These are phyloP conservation scores for Felis chaus DNA, from an alignment of 2,113 vertebrate species.

Conservation along the genomic window DNA sequence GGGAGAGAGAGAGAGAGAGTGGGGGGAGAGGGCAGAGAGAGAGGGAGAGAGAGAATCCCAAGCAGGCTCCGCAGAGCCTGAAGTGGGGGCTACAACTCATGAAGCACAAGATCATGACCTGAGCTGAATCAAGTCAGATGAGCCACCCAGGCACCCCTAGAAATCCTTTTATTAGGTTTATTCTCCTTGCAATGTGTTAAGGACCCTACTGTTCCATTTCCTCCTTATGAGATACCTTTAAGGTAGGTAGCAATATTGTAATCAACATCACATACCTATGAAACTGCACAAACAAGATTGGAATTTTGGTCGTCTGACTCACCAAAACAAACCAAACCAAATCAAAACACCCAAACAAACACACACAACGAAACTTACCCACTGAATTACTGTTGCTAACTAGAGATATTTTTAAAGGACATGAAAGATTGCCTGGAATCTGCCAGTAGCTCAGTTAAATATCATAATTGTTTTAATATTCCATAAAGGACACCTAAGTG, in stretches of 20 bases:
- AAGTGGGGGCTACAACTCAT: no score
- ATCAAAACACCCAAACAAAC: neutral
- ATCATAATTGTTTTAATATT: neutral
- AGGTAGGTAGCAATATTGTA: neutral
- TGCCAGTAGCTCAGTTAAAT: constrained; percentile 16
- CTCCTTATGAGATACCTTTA: neutral
- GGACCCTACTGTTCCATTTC: neutral
- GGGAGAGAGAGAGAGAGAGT: no score
- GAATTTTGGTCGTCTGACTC: neutral
- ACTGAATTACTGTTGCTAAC: neutral
- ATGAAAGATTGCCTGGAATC: neutral
- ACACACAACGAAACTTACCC: neutral
- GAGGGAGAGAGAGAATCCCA: no score
- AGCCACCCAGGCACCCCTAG: neutral
- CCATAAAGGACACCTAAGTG: neutral
- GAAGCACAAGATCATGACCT: no score
- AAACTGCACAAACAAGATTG: neutral
- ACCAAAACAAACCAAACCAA: neutral
- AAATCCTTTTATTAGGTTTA: neutral
- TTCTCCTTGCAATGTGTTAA: neutral
- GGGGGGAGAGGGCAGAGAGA: no score
- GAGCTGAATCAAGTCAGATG: no score
- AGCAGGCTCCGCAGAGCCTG: no score
- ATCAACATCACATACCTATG: neutral
- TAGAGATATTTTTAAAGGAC: neutral